Evolutionary conservation across 2,797 vertebrate genomes (phyloP), one percentile per base, ranked within the genome.

Genomic region (Arremon aurantiirostris): DNA sequence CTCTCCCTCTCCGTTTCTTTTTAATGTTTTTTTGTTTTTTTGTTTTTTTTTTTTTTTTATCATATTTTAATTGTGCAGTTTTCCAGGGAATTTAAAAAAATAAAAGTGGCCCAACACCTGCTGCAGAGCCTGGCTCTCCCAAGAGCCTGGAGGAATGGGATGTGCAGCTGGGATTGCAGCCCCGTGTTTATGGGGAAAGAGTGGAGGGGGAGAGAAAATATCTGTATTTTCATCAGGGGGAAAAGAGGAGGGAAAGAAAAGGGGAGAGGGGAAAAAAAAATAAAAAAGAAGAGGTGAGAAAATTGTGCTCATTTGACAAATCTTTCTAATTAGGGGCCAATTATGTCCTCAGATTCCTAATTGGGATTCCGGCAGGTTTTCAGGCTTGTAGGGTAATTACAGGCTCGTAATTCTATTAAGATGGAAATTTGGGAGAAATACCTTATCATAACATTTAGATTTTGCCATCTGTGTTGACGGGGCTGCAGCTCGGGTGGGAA

Each of bases 281-380:
- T 66, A 65, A 49, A 82, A 79, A 91, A 27, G 21, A 86, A 93
- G 80, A 97, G 88, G 69, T 88, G 91, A 96, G 95, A 93, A 97
- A 96, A 97, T 94, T 94, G 91, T 95, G 97, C 96, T 4, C 91
- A n/a, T 97, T 97, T 97, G 97, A 97, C 96, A 97, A 97, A 97
- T 97, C 97, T 98, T 98, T 97, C 96, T 97, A 98, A 97, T 98
- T 97, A 97, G 96, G 96, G 97, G 93, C 97, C 97, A 97, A 93
- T 98, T 98, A 98, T 96, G 94, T 96, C 97, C 94, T 98, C 95
- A 92, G 97, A 97, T 97, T 97, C 94, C 94, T 97, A 97, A 97
- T 94, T 97, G 97, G 97, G 97, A 96, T 97, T 97, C 97, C 97
- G 73, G 97, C 96, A 97, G 97, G 97, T 96, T 97, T 96, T 98